These are phyloP conservation scores for Alviniconcha strummeri DNA, from an alignment of 2,888 invertebrate genomes.

Conservation along the genomic window DNA sequence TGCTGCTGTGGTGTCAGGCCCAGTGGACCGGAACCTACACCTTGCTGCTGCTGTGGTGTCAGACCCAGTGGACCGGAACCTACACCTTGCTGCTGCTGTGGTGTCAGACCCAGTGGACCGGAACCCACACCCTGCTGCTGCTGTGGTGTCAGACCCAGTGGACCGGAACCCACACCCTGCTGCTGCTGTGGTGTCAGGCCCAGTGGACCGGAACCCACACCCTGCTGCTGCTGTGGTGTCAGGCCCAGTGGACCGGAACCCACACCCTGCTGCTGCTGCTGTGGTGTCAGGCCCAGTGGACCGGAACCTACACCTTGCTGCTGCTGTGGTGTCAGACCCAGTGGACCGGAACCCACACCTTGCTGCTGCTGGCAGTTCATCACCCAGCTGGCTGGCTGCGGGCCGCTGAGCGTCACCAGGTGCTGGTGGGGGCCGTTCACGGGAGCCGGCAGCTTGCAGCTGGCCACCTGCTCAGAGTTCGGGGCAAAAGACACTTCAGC, in stretches of 20 bases:
- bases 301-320: background rate
- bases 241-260: background rate
- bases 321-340: background rate
- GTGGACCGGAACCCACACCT: too few relatives aligned
- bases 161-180: background rate
- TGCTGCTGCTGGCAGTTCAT: too few relatives aligned
- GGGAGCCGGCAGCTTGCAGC: background rate
- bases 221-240: background rate
- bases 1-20: background rate
- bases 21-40: background rate
- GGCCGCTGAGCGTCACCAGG: background rate
- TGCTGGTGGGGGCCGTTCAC: background rate
- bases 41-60: background rate
- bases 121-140: background rate
- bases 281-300: background rate
- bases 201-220: background rate
- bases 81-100: too few relatives aligned
- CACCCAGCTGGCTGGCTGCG: background rate
- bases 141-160: background rate
- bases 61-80: too few relatives aligned
- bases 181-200: slow-evolving; percentile 13
- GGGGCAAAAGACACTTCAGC: too few relatives aligned
- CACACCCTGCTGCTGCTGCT: background rate
- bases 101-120: too few relatives aligned
- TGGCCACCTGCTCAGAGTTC: background rate